Percentiles rank a stretch among this genome's conserved stretches.
These are phyloP conservation scores for Orientallactaga bullata DNA, from an alignment of 2,113 vertebrate species.

Conservation along the genomic window DNA sequence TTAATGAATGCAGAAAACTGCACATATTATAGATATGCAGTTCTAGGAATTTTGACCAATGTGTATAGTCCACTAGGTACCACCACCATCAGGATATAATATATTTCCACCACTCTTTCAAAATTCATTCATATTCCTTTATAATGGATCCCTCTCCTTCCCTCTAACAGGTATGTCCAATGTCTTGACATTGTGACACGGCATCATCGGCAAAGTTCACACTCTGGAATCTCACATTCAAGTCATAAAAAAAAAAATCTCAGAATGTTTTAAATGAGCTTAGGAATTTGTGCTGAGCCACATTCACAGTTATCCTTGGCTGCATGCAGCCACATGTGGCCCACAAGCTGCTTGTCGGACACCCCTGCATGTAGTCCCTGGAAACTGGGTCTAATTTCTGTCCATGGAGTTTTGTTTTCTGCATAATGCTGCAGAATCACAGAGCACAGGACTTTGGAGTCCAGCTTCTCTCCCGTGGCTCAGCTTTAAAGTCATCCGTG, in stretches of 20 bases:
- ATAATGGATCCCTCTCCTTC: neutral
- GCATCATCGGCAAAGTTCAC: no score
- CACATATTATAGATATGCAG: neutral
- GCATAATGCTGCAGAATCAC: neutral
- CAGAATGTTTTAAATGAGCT: no score
- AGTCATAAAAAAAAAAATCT: no score
- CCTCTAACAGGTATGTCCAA: no score
- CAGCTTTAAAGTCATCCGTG: neutral
- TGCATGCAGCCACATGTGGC: no score
- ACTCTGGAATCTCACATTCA: no score
- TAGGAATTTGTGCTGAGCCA: no score
- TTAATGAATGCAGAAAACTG: constrained; percentile 25
- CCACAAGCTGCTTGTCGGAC: no score
- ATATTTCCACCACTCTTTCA: neutral
- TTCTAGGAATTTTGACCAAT: constrained; percentile 29
- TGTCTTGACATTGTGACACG: no score
- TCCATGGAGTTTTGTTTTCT: neutral
- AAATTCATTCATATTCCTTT: neutral
- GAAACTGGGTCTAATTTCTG: neutral
- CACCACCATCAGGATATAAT: neutral
- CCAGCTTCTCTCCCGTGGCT: neutral
- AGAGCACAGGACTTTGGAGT: neutral
- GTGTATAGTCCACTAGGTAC: neutral
- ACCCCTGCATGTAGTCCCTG: neutral
- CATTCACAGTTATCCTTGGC: no score